Evolutionary conservation across 2,888 invertebrate genomes (phyloP).

Genomic region (Muschampia plurimacula): DNA sequence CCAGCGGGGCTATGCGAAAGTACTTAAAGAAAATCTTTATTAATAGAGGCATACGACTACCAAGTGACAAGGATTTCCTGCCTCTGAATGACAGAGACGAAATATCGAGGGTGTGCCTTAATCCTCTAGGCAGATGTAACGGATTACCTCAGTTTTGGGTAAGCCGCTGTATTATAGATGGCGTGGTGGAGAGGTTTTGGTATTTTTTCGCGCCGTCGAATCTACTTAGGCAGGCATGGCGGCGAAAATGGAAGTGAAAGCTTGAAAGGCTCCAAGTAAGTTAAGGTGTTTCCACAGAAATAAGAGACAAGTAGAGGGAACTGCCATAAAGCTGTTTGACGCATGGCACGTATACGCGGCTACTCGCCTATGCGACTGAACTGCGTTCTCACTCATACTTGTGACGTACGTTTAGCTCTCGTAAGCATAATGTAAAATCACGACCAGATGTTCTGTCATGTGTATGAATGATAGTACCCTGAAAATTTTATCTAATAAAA

Average conservation of each 20-base stretch:
- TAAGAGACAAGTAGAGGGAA: no score
- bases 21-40: constrained; percentile 75
- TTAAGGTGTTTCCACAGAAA: no score
- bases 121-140: constrained; percentile 52
- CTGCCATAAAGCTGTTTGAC: no score
- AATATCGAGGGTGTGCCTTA: constrained; percentile 51
- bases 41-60: constrained; percentile 66
- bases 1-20: no score
- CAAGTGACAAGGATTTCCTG: constrained; percentile 47
- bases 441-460: no score
- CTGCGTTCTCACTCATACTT: no score
- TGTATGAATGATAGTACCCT: no score
- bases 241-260: background rate
- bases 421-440: no score
- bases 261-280: background rate
- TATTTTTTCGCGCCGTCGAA: constrained; percentile 17
- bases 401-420: no score
- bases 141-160: constrained; percentile 47
- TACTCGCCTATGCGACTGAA: no score
- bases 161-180: constrained; percentile 35
- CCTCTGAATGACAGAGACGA: constrained; percentile 62
- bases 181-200: constrained; percentile 21
- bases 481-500: no score
- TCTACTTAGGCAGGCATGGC: constrained; percentile 1
- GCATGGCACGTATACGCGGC: no score